Percentiles rank a stretch among this genome's conserved stretches.
These are phyloP conservation scores for Drosophila equinoxialis DNA, from an alignment of 1,140 invertebrate species.

Conservation along the genomic window DNA sequence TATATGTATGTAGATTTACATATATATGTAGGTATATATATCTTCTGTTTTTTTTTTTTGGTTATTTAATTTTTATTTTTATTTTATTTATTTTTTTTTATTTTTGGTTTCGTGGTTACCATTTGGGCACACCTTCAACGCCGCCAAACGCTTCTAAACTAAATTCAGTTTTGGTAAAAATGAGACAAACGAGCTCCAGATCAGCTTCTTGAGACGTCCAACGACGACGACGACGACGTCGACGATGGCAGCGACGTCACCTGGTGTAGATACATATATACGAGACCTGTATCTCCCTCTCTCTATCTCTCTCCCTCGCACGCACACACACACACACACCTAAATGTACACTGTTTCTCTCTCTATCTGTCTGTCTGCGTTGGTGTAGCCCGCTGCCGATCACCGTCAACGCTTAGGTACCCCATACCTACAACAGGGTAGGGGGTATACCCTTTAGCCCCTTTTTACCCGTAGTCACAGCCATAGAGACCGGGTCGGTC, in stretches of 20 bases:
- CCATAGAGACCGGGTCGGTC: background rate
- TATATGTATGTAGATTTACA: no score
- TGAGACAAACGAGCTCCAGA: slow-evolving; percentile 80
- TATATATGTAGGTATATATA: no score
- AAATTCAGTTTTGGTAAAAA: slow-evolving; percentile 82
- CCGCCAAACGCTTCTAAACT: slow-evolving; percentile 82
- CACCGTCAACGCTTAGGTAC: slow-evolving; percentile 61
- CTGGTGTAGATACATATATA: slow-evolving; percentile 52
- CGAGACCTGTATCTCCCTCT: slow-evolving; percentile 29
- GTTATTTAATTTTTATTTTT: slow-evolving; percentile 11
- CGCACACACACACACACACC: no score
- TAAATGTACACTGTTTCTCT: no score
- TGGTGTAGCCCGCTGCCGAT: slow-evolving; percentile 60
- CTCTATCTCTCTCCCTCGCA: background rate
- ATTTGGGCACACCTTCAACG: slow-evolving; percentile 77
- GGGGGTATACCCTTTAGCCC: slow-evolving; percentile 40
- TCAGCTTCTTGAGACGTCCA: slow-evolving; percentile 76
- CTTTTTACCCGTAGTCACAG: slow-evolving; percentile 45
- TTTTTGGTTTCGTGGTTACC: slow-evolving; percentile 64
- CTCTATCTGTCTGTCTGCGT: slow-evolving; percentile 32
- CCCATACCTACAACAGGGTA: background rate
- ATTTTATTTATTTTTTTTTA: slow-evolving; percentile 23
- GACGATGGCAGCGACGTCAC: slow-evolving; percentile 36
- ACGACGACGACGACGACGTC: slow-evolving; percentile 22
- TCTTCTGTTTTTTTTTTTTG: background rate